Conservation (phyloP, 1,140 invertebrate genomes). For the Anastrepha obliqua region DNA sequence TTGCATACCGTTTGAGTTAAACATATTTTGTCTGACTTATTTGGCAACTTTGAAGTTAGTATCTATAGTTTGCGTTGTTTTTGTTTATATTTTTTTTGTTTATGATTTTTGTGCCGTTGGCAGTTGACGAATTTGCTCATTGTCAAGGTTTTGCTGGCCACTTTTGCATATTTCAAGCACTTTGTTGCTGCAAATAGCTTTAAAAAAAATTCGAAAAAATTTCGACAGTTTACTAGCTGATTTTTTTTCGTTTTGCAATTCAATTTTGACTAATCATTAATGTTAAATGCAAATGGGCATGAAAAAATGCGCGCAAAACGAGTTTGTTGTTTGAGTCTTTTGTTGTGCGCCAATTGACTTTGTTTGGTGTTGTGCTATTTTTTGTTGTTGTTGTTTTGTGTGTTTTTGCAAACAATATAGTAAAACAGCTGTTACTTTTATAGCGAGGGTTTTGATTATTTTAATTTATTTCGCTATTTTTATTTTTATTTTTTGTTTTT, state of each 20-base stretch:
- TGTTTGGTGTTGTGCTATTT: not conserved
- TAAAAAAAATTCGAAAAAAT: slow-evolving; percentile 4
- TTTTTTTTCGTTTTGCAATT: not conserved
- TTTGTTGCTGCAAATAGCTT: not conserved
- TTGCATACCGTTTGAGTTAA: not conserved
- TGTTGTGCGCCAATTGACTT: slow-evolving; percentile 54
- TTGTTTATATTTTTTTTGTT: not conserved
- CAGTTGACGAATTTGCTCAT: slow-evolving; percentile 43
- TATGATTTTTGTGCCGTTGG: not conserved
- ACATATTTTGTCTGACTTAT: not conserved
- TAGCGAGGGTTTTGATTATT: not conserved
- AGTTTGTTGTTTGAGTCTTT: slow-evolving; percentile 72
- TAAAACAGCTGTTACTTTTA: slow-evolving; percentile 1
- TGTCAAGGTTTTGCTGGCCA: slow-evolving; percentile 46
- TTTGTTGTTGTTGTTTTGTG: not conserved
- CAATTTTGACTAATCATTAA: not conserved
- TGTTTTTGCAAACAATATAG: not conserved
- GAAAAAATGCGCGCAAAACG: slow-evolving; percentile 45
- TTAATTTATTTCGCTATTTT: not conserved
- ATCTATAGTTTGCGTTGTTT: not conserved
- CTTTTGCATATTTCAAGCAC: slow-evolving; percentile 23
- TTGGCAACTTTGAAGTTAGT: not conserved
- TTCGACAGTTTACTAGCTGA: not conserved
- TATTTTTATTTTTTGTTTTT: not conserved
- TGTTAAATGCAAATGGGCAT: not conserved